phyloP scores from a whole-genome alignment of 2,797 vertebrate species.

The Halcyon smyrnensis region DNA sequence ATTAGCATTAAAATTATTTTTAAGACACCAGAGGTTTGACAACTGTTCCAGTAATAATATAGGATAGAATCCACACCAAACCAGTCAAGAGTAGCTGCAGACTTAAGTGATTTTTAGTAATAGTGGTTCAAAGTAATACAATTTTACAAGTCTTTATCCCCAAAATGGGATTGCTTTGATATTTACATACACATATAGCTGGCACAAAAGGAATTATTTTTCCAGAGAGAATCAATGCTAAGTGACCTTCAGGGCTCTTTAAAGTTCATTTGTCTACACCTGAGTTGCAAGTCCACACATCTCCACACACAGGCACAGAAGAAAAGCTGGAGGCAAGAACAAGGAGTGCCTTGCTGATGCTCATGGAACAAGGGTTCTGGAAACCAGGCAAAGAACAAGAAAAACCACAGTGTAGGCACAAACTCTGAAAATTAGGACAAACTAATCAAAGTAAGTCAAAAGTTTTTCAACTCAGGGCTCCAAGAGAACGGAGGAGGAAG shows the following conservation, averaged over 20 bases:
- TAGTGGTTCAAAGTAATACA: background rate
- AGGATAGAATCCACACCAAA: background rate
- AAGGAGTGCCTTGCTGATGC: background rate
- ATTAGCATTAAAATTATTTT: constrained; percentile 43
- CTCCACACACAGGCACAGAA: background rate
- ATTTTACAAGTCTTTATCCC: background rate
- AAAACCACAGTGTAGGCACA: background rate
- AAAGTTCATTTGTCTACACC: background rate
- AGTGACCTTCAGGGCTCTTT: background rate
- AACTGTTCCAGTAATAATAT: background rate
- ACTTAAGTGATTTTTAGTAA: background rate
- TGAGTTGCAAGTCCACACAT: background rate
- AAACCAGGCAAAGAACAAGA: background rate
- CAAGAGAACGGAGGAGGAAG: background rate
- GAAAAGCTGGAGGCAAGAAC: background rate
- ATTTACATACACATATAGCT: background rate
- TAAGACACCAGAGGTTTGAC: constrained; percentile 20
- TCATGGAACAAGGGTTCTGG: background rate
- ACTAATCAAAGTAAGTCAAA: background rate
- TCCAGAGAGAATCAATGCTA: background rate
- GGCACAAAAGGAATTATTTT: background rate
- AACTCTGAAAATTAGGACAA: background rate
- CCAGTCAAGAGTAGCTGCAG: background rate
- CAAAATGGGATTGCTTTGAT: background rate
- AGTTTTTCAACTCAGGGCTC: background rate